These are phyloP conservation scores for Pristionchus arcanus DNA, from an alignment of 2,888 invertebrate genomes.

Conservation along the genomic window DNA sequence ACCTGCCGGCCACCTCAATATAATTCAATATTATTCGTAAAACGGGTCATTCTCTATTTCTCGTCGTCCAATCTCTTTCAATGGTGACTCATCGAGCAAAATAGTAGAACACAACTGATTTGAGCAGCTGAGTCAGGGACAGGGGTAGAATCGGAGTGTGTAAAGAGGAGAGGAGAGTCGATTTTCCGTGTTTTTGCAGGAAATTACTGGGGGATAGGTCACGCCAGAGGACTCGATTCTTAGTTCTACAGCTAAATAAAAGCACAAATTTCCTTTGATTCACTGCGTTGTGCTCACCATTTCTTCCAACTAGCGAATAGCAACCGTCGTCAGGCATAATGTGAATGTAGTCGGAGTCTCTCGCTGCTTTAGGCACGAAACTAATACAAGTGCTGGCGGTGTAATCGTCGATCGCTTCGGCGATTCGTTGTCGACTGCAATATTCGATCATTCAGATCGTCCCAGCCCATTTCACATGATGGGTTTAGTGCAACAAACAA, in stretches of 20 bases:
- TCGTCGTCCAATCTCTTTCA: neutral
- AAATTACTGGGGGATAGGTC: neutral
- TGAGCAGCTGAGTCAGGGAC: slow-evolving; percentile 43
- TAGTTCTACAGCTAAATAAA: neutral
- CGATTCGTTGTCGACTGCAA: slow-evolving; percentile 75
- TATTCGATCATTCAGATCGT: neutral
- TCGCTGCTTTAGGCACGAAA: slow-evolving; percentile 71
- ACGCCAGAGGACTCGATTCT: neutral
- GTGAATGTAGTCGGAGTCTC: slow-evolving; percentile 77
- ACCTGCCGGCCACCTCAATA: slow-evolving; percentile 78
- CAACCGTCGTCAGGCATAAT: slow-evolving; percentile 79
- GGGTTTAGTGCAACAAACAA: neutral
- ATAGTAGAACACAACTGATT: slow-evolving; percentile 51
- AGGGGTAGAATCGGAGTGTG: slow-evolving; percentile 35
- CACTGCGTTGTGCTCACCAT: slow-evolving; percentile 64
- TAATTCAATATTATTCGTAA: neutral
- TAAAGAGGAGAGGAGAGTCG: neutral
- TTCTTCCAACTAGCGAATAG: slow-evolving; percentile 77
- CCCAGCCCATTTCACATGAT: neutral
- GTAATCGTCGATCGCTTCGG: slow-evolving; percentile 77
- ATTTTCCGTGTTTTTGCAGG: neutral
- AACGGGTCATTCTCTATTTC: neutral
- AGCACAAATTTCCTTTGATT: too few species aligned
- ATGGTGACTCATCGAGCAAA: slow-evolving; percentile 11
- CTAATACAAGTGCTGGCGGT: slow-evolving; percentile 74